Evolutionary conservation across 2,888 invertebrate genomes (phyloP).

Genomic region (Dynastes hyllus): DNA sequence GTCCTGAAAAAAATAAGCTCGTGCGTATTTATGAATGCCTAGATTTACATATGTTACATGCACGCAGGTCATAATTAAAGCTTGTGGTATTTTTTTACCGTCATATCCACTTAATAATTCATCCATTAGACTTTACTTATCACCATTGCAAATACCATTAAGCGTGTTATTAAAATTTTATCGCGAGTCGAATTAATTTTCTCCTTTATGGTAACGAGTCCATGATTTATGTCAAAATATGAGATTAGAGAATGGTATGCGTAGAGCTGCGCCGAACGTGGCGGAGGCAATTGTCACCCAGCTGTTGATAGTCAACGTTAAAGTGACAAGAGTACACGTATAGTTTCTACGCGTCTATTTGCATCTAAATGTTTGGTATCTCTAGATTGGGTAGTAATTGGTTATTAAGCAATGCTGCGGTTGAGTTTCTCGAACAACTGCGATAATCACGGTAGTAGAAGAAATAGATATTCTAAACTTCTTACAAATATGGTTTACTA

Average conservation of each 20-base stretch:
- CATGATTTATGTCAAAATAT: slow-evolving; percentile 38
- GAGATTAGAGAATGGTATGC: slow-evolving; percentile 7
- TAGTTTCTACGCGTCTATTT: neutral
- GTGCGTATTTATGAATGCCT: slow-evolving; percentile 35
- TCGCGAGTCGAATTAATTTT: slow-evolving; percentile 24
- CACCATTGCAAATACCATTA: slow-evolving; percentile 33
- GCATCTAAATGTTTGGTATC: neutral
- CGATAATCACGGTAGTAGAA: too few relatives aligned
- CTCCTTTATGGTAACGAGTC: slow-evolving; percentile 11
- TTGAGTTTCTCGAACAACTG: too few relatives aligned
- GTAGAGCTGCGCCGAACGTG: neutral
- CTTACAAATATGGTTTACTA: too few relatives aligned
- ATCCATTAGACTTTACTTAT: slow-evolving; percentile 30
- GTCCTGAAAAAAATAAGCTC: slow-evolving; percentile 33
- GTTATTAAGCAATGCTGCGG: too few relatives aligned
- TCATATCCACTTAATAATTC: slow-evolving; percentile 28
- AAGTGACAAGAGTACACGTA: neutral
- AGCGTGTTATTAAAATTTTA: slow-evolving; percentile 37
- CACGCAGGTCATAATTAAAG: slow-evolving; percentile 25
- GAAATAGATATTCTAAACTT: too few relatives aligned
- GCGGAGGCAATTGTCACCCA: neutral
- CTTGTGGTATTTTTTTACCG: neutral
- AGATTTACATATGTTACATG: slow-evolving; percentile 36
- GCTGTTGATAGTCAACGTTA: neutral
- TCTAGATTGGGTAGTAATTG: too few relatives aligned